These are phyloP conservation scores for Catocala fraxini DNA, from an alignment of 2,888 invertebrate species.

Conservation along the genomic window DNA sequence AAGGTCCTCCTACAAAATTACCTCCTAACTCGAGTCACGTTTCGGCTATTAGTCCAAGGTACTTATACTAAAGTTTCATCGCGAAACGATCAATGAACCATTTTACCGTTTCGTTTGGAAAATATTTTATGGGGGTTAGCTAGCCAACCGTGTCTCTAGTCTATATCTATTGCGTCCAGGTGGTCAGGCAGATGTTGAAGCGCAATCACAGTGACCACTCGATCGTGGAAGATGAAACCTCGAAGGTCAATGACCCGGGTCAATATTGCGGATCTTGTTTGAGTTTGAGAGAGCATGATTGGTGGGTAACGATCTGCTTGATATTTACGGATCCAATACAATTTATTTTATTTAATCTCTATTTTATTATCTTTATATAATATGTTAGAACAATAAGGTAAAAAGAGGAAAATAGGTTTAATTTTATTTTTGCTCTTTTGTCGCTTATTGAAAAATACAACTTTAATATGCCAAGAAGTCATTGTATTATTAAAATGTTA, in stretches of 20 bases:
- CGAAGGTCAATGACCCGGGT: slow-evolving; percentile 50
- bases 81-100: slow-evolving; percentile 79
- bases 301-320: slow-evolving; percentile 24
- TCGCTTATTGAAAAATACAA: too few species aligned
- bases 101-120: slow-evolving; percentile 67
- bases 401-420: not conserved
- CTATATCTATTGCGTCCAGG: slow-evolving; percentile 34
- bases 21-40: slow-evolving; percentile 80
- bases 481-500: too few species aligned
- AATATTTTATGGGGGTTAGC: slow-evolving; percentile 71
- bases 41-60: slow-evolving; percentile 79
- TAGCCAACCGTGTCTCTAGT: slow-evolving; percentile 33
- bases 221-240: slow-evolving; percentile 53
- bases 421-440: too few species aligned
- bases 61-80: slow-evolving; percentile 84
- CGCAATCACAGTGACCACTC: slow-evolving; percentile 63
- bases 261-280: slow-evolving; percentile 46
- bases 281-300: slow-evolving; percentile 36
- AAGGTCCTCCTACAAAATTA: slow-evolving; percentile 75
- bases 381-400: not conserved
- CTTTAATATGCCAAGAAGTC: too few species aligned
- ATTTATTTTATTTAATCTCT: not conserved
- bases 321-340: slow-evolving; percentile 9
- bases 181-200: slow-evolving; percentile 46
- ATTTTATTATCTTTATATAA: slow-evolving; percentile 6